Base-by-base conservation (phyloP, 1,140 invertebrate species). In the Sitophilus oryzae region DNA sequence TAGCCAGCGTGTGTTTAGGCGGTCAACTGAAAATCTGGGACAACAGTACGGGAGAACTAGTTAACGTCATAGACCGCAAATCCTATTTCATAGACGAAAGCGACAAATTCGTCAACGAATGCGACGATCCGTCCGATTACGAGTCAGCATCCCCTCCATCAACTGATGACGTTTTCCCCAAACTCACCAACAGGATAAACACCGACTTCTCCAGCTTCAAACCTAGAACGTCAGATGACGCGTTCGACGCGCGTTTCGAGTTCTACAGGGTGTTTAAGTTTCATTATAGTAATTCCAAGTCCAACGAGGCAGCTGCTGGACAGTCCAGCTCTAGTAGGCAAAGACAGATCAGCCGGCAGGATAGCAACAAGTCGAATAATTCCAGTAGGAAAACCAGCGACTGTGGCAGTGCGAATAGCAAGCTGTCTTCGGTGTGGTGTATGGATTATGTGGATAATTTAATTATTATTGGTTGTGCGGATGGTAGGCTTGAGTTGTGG, bases 11-110 rank as follows among this genome's bases (percentile, higher is more conserved):
- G 8, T 96, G 92, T 71, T 74, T 96, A 2, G 85, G 88, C 56
- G 93, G 93, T n/a, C 85, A 91, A 62, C 81, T 97, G 23, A 83
- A 89, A 63, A 81, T 95, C 5, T 96, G 93, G 93, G 91, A 96
- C 71, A 81, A 86, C 0, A 77, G 81, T 34, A 91, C 86, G 37
- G 92, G 92, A 1, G 92, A 96, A 66, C 79, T 86, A 52, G 65
- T 91, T 9, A 76, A 81, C 1, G 82, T 81, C 52, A 89, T 93
- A 44, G 81, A 88, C 62, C 76, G 91, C 36, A 79, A 79, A 66
- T 74, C 75, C 77, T 44, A 59, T 20, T 58, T 59, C 36, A 19
- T 14, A 14, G 8, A 5, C 10, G 30, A 14, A 30, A 46, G 3
- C 15, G 44, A 46, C 22, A 9, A 41, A 23, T 59, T 61, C 5